phyloP scores from a whole-genome alignment of 2,888 invertebrate species.

The Luperina nickerlii region DNA sequence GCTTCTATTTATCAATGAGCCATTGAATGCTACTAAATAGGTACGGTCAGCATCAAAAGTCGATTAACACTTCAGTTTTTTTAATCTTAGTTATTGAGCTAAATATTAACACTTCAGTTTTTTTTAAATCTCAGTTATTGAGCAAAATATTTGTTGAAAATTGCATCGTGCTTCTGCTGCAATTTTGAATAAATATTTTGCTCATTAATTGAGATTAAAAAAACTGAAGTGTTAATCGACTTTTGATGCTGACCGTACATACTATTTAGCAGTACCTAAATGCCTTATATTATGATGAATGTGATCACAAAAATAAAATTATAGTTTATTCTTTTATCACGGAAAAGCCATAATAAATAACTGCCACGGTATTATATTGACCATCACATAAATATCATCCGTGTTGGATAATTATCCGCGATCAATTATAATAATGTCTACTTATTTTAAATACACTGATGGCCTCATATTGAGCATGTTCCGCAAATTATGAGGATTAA shows the following conservation, averaged over 20 bases:
- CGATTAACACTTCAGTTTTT: no score
- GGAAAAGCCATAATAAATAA: conserved; percentile 10
- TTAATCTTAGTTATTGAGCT: no score
- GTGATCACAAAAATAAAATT: conserved; percentile 6
- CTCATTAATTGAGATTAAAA: no score
- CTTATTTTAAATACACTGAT: conserved; percentile 43
- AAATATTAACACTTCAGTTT: no score
- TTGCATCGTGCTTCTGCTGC: no score
- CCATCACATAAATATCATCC: conserved; percentile 26
- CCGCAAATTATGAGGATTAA: conserved; percentile 7
- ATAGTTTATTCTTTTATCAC: conserved; percentile 21
- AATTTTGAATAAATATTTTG: no score
- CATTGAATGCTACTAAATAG: neutral
- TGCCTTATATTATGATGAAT: neutral
- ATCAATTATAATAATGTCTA: conserved; percentile 46
- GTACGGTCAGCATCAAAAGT: no score
- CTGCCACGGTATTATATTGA: conserved; percentile 6
- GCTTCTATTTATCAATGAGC: neutral
- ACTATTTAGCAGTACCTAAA: neutral
- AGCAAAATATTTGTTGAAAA: no score
- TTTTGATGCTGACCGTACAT: no score
- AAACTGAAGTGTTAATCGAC: no score
- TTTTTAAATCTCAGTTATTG: no score
- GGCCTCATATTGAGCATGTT: conserved; percentile 39
- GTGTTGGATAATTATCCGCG: conserved; percentile 34